Percentiles rank a stretch among this genome's conserved stretches.
phyloP scores from a whole-genome alignment of 1,140 invertebrate species.

The Muscidifurax raptorellus region DNA sequence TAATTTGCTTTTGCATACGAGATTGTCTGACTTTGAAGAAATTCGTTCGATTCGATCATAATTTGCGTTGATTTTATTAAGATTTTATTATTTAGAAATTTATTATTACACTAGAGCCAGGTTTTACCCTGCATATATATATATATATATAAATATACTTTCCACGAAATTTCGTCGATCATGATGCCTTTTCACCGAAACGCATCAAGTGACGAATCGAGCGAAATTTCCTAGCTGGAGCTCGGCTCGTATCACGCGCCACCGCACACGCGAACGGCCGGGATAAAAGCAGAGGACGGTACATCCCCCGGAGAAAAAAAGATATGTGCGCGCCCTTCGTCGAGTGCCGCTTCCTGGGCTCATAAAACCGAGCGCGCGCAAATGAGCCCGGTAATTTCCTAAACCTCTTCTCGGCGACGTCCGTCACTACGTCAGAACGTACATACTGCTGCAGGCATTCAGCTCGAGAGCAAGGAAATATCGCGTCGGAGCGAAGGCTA shows the following conservation, averaged over 20 bases:
- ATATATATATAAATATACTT: neutral
- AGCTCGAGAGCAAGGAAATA: slow-evolving; percentile 12
- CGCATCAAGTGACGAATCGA: neutral
- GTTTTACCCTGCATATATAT: no score
- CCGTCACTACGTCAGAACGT: slow-evolving; percentile 27
- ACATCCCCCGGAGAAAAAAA: slow-evolving; percentile 8
- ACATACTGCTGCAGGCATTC: neutral
- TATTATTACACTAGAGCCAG: no score
- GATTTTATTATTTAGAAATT: no score
- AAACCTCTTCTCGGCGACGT: slow-evolving; percentile 48
- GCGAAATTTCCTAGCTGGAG: neutral
- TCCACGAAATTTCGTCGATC: no score
- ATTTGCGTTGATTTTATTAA: no score
- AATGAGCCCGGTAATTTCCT: slow-evolving; percentile 61
- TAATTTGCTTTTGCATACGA: slow-evolving; percentile 14
- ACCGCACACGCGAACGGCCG: neutral
- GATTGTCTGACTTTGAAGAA: neutral
- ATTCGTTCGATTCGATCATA: neutral
- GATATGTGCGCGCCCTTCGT: slow-evolving; percentile 17
- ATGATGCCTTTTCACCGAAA: neutral
- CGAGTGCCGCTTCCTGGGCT: slow-evolving; percentile 29
- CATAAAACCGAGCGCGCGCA: slow-evolving; percentile 53
- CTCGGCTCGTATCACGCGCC: neutral
- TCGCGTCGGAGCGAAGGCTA: neutral
- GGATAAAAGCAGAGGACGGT: neutral